Evolutionary conservation across 2,888 invertebrate species (phyloP).

Genomic region (Pandemis heparana): DNA sequence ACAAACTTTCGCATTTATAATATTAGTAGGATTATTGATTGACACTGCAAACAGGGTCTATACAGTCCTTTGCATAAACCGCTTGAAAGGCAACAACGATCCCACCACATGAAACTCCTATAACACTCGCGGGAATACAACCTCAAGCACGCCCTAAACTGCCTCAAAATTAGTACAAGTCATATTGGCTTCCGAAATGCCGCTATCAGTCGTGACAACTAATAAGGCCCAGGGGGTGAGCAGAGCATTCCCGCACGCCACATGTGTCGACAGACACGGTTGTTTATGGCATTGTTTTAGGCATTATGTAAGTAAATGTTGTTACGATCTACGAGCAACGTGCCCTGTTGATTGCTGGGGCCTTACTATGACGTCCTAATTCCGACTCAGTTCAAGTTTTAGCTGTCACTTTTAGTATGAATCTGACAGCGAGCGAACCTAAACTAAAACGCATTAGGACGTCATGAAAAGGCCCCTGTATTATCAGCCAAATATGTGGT

Average conservation of each 20-base stretch:
- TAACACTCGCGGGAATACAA: conserved; percentile 3
- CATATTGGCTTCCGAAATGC: conserved; percentile 35
- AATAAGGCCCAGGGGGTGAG: conserved; percentile 26
- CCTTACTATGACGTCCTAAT: no score
- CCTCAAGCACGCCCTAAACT: conserved; percentile 19
- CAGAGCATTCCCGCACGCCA: conserved; percentile 28
- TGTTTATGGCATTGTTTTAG: conserved; percentile 19
- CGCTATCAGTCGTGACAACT: conserved; percentile 11
- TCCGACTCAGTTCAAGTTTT: no score
- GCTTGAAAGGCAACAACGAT: background rate
- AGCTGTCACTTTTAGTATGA: no score
- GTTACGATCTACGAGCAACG: background rate
- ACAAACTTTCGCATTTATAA: no score
- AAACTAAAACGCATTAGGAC: no score
- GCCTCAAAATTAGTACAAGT: conserved; percentile 34
- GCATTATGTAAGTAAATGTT: conserved; percentile 8
- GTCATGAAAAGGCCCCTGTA: no score
- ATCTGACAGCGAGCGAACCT: no score
- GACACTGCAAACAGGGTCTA: no score
- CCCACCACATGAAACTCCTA: background rate
- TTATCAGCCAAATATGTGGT: no score
- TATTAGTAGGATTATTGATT: no score
- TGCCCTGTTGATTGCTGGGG: no score
- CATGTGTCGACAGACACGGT: conserved; percentile 21
- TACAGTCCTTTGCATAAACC: no score